Evolutionary conservation across 1,140 invertebrate genomes (phyloP), one percentile per base, ranked within the genome.

Genomic region (Drosophila repletoides): DNA sequence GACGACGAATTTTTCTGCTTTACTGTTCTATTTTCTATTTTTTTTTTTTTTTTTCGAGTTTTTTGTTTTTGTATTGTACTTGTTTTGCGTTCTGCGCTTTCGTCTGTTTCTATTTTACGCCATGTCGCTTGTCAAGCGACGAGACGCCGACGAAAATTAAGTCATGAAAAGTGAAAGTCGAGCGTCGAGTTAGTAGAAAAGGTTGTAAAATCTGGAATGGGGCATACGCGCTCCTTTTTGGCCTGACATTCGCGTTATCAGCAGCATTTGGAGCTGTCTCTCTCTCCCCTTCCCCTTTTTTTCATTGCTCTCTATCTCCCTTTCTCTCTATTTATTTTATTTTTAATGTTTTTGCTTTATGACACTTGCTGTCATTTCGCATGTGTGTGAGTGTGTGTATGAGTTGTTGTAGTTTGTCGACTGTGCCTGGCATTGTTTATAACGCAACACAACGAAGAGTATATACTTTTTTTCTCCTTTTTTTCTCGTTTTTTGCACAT

Each of bases 151-250:
- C 43, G 60, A 65, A 70, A 73, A 65, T 70, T 41, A 73, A 73
- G 71, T 70, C 71, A 70, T 65, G 60, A 59, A 73, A 73, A 73
- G 66, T 55, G 53, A 73, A 70, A 73, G 71, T 53, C 21, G 28
- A 41, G 59, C 60, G 46, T 40, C n/a, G n/a, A n/a, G n/a, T n/a
- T n/a, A n/a, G n/a, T n/a, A n/a, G 34, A 28, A 28, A 61, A 55
- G 51, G 41, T 48, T 43, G 51, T 15, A 46, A 43, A 40, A 29
- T n/a, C n/a, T n/a, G n/a, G n/a, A n/a, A n/a, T n/a, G n/a, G n/a
- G n/a, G n/a, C n/a, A n/a, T n/a, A n/a, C n/a, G n/a, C n/a, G n/a
- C n/a, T n/a, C n/a, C n/a, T 72, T 72, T 56, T 53, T 56, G 29
- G 36, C 6, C 43, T 46, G 69, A 52, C 65, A 63, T 61, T 69